Evolutionary conservation across 2,888 invertebrate genomes (phyloP).

Genomic region (Timema cristinae): DNA sequence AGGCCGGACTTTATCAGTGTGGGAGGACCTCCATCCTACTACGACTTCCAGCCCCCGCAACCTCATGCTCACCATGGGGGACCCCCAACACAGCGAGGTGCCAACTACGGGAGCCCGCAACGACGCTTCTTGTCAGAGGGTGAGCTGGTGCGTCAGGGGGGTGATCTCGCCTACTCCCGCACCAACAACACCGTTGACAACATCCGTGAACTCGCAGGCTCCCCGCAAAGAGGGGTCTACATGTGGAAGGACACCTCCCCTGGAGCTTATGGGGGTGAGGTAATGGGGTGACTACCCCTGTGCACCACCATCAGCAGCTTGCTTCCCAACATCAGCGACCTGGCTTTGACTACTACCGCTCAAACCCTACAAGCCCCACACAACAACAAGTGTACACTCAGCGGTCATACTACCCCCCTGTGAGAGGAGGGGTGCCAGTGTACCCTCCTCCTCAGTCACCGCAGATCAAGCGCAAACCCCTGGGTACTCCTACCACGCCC

Average conservation of each 20-base stretch:
- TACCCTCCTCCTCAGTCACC: conserved; percentile 58
- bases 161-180: conserved; percentile 58
- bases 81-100: conserved; percentile 15
- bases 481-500: conserved; percentile 45
- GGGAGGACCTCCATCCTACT: conserved; percentile 40
- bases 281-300: conserved; percentile 23
- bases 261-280: conserved; percentile 54
- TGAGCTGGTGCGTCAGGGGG: conserved; percentile 63
- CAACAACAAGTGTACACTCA: conserved; percentile 42
- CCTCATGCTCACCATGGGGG: conserved; percentile 37
- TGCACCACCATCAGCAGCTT: conserved; percentile 35
- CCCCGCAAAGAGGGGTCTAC: conserved; percentile 77
- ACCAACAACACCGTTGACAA: conserved; percentile 78
- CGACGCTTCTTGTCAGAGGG: conserved; percentile 77
- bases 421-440: conserved; percentile 64
- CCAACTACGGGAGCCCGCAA: conserved; percentile 59
- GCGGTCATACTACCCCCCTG: conserved; percentile 55
- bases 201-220: conserved; percentile 82
- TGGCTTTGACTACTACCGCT: conserved; percentile 55
- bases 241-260: conserved; percentile 77
- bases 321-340: conserved; percentile 30
- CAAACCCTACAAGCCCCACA: conserved; percentile 73
- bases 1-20: conserved; percentile 85
- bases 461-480: conserved; percentile 52
- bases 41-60: conserved; percentile 44